A percentile compares a stretch with the other conserved stretches of the same genome.
Conservation (phyloP, 2,797 vertebrate genomes). For the Sebastes kiyomatsui region DNA sequence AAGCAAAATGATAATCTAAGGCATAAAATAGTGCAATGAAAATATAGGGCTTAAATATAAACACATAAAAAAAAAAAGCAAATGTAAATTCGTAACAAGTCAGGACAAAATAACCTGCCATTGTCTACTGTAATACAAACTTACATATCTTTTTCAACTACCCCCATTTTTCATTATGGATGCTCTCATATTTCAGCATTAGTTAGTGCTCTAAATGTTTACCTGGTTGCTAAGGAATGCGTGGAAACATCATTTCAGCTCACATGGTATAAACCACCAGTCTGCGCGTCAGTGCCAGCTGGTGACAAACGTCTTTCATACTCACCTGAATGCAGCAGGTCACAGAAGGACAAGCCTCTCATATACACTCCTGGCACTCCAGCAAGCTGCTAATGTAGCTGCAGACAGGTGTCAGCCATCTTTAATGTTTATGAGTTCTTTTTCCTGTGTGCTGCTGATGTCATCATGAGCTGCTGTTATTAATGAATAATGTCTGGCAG, state of each 20-base stretch:
- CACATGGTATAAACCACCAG: neutral
- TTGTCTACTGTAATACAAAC: neutral
- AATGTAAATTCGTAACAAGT: neutral
- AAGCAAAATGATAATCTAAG: too few relatives aligned
- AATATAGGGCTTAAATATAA: too few relatives aligned
- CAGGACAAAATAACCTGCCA: neutral
- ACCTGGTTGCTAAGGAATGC: conserved; percentile 4
- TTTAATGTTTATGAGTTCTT: conserved; percentile 63
- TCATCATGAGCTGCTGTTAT: conserved; percentile 62
- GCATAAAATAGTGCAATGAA: too few relatives aligned
- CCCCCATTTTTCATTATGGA: neutral
- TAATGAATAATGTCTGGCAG: conserved; percentile 67
- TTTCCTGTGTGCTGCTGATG: conserved; percentile 53
- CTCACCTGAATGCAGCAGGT: conserved; percentile 35
- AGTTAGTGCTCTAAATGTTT: neutral
- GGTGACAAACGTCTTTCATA: conserved; percentile 49
- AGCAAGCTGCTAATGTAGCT: conserved; percentile 14
- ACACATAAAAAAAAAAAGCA: too few relatives aligned
- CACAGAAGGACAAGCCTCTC: neutral
- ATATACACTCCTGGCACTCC: neutral
- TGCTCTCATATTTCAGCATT: neutral
- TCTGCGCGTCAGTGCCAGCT: neutral
- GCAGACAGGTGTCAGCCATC: conserved; percentile 76
- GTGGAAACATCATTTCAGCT: neutral
- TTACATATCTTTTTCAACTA: neutral